Conservation (phyloP, 2,888 invertebrate species). For the Orthosia gothica region DNA sequence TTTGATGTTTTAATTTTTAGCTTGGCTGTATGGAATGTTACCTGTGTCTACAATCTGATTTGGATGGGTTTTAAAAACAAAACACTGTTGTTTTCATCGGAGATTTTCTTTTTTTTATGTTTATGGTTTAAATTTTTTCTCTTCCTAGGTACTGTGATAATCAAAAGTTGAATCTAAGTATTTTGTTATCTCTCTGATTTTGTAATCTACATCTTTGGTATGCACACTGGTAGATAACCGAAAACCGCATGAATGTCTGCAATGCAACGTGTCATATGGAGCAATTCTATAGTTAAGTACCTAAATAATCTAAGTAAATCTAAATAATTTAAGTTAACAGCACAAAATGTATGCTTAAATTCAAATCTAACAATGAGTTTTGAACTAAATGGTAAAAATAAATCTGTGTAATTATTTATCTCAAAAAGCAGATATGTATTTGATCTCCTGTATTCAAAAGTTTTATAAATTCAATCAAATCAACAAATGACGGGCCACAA, state of each 20-base stretch:
- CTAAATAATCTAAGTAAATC: too few species aligned
- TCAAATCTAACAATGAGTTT: too few species aligned
- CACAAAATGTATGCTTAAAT: too few species aligned
- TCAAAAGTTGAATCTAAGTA: not conserved
- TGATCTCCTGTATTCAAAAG: too few species aligned
- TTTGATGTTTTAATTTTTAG: constrained; percentile 16
- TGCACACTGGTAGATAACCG: not conserved
- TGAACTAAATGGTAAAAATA: too few species aligned
- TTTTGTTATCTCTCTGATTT: not conserved
- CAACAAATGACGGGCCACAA: not conserved
- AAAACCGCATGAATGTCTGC: constrained; percentile 35
- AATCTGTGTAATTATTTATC: too few species aligned
- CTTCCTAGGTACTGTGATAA: not conserved
- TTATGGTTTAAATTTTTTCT: not conserved
- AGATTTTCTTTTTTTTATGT: not conserved
- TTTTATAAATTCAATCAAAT: too few species aligned
- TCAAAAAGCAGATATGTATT: too few species aligned
- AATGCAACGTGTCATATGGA: constrained; percentile 29
- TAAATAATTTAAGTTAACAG: too few species aligned
- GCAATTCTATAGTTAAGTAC: not conserved
- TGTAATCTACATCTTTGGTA: not conserved
- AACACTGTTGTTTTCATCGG: constrained; percentile 12
- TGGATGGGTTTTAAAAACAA: constrained; percentile 18
- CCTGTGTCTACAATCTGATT: not conserved
- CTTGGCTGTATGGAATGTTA: not conserved